Conservation (phyloP, 2,113 vertebrate species). For the Forbesichthys agassizii region DNA sequence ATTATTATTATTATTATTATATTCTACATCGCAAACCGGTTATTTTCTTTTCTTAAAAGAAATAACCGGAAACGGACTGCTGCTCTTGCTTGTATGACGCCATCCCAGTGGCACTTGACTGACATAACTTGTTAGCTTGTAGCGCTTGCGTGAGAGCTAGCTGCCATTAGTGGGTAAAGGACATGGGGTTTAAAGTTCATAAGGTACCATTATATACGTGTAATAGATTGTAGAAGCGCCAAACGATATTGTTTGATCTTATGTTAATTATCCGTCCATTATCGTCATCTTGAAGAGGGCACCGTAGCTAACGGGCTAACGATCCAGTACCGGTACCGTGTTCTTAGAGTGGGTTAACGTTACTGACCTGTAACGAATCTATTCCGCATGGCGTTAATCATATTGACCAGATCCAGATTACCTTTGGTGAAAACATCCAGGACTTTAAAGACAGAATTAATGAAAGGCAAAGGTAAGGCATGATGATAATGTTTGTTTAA, state of each 20-base stretch:
- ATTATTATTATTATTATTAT: too few species aligned
- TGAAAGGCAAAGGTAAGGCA: conserved; percentile 67
- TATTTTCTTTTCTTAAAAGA: conserved; percentile 34
- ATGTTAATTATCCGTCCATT: background rate
- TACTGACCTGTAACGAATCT: conserved; percentile 9
- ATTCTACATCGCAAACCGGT: too few species aligned
- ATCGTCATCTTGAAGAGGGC: background rate
- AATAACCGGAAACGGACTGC: background rate
- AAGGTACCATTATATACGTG: background rate
- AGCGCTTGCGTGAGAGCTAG: conserved; percentile 9
- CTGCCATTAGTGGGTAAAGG: conserved; percentile 49
- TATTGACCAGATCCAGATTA: conserved; percentile 73
- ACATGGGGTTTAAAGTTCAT: conserved; percentile 36
- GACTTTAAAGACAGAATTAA: conserved; percentile 72
- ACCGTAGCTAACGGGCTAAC: conserved; percentile 28
- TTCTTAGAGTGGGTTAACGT: background rate
- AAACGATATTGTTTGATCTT: background rate
- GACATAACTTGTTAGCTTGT: conserved; percentile 46
- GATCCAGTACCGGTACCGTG: background rate
- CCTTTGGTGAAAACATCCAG: conserved; percentile 75
- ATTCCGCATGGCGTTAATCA: conserved; percentile 79
- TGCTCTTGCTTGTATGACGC: background rate
- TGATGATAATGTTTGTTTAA: background rate
- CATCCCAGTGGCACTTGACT: background rate
- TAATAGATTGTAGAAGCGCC: background rate